Percentiles rank a stretch among this genome's conserved stretches.
Conservation (phyloP, 2,113 vertebrate genomes). For the Oncorhynchus mykiss region DNA sequence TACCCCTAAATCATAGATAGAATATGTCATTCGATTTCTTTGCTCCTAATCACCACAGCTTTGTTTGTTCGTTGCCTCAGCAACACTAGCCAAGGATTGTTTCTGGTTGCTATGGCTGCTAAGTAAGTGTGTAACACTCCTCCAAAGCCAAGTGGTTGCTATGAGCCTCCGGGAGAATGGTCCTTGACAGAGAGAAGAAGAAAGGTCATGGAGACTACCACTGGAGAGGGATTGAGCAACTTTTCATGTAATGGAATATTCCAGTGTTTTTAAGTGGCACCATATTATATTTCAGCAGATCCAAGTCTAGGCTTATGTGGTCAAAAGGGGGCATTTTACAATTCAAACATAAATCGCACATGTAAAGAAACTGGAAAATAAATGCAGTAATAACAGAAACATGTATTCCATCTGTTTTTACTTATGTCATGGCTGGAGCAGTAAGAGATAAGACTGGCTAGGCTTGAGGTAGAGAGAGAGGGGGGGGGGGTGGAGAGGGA, state of each 20-base stretch:
- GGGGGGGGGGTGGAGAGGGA: rapidly evolving
- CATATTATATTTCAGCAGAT: neutral
- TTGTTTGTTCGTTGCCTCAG: neutral
- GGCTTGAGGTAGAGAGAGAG: neutral
- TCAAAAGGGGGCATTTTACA: neutral
- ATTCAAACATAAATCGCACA: neutral
- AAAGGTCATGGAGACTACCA: neutral
- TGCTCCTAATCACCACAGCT: neutral
- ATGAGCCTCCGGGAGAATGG: neutral
- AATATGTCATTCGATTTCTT: neutral
- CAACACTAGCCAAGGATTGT: neutral
- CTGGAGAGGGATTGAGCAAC: neutral
- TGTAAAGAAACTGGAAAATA: neutral
- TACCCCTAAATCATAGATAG: neutral
- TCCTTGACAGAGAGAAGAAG: neutral
- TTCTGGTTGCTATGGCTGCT: neutral
- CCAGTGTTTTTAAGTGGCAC: neutral
- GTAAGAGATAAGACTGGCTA: neutral
- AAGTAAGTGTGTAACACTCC: neutral
- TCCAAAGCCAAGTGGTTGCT: neutral
- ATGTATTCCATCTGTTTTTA: neutral
- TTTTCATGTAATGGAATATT: too few relatives aligned
- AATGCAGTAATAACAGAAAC: neutral
- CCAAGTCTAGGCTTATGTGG: neutral
- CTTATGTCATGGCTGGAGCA: neutral